Conservation (phyloP, 1,140 invertebrate genomes). For the Hormaphis cornu region DNA sequence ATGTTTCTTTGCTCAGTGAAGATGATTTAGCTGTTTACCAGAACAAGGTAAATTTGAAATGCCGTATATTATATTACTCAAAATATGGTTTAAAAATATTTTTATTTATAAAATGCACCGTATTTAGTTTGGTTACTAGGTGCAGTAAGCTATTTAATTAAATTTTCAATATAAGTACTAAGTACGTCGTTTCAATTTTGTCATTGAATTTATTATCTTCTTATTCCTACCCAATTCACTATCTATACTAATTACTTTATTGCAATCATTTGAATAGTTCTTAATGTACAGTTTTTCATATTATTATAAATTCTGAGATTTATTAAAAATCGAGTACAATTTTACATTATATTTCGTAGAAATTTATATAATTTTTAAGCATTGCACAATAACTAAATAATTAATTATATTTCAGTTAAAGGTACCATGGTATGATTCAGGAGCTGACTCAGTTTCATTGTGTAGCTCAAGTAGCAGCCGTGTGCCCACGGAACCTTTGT, state of each 20-base stretch:
- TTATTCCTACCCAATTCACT: no score
- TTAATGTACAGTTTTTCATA: no score
- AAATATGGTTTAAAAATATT: no score
- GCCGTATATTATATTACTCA: constrained; percentile 43
- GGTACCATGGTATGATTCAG: constrained; percentile 17
- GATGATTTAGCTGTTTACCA: constrained; percentile 43
- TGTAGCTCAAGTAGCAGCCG: constrained; percentile 37
- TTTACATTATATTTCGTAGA: no score
- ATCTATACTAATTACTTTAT: no score
- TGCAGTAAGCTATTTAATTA: constrained; percentile 44
- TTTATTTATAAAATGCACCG: no score
- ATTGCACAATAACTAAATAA: background rate
- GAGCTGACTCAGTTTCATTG: constrained; percentile 41
- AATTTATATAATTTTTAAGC: no score
- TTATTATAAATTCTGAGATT: no score
- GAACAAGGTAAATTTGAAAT: constrained; percentile 40
- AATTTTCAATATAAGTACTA: constrained; percentile 35
- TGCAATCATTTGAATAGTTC: no score
- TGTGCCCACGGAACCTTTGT: background rate
- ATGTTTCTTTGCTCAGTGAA: constrained; percentile 51
- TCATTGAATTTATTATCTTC: no score
- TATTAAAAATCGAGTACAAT: no score
- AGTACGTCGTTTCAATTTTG: no score
- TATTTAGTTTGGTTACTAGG: constrained; percentile 43
- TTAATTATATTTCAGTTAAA: constrained; percentile 6